These are phyloP conservation scores for Chondrilla cf. caribensis DNA, from an alignment of 37 sponge, comb jelly and placozoan species.

Conservation along the genomic window DNA sequence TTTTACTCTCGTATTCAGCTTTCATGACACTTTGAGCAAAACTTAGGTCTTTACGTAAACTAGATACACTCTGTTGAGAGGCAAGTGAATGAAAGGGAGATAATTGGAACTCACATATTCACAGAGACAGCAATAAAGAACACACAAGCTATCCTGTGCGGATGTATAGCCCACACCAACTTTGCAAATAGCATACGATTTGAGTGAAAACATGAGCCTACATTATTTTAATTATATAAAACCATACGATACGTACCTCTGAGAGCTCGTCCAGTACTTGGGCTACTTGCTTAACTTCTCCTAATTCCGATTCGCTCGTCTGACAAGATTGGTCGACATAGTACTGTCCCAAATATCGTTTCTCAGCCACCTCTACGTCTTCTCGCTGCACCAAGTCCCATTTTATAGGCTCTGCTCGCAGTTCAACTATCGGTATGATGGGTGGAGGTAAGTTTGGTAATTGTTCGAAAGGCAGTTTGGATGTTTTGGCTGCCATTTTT, in stretches of 20 bases:
- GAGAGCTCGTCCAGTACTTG: conserved; percentile 27
- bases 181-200: background rate
- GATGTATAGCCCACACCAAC: too few relatives aligned
- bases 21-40: conserved; percentile 51
- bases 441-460: conserved; percentile 70
- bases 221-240: too few relatives aligned
- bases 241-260: too few relatives aligned
- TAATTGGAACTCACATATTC: background rate
- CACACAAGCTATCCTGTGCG: too few relatives aligned
- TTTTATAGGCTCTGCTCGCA: conserved; percentile 26
- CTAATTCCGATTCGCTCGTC: conserved; percentile 53
- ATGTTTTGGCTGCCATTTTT: conserved; percentile 5
- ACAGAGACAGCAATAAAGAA: too few relatives aligned
- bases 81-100: background rate
- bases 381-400: background rate
- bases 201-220: too few relatives aligned
- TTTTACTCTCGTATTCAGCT: conserved; percentile 55
- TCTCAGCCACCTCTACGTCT: conserved; percentile 3
- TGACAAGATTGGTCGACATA: conserved; percentile 34
- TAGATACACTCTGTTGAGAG: conserved; percentile 32
- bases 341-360: conserved; percentile 23
- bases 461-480: conserved; percentile 52
- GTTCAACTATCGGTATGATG: conserved; percentile 54
- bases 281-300: conserved; percentile 43
- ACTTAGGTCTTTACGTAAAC: conserved; percentile 52